A percentile compares a stretch with the other conserved stretches of the same genome.
These are phyloP conservation scores for Poeciliopsis gracilis DNA, from an alignment of 2,797 vertebrate species.

Conservation along the genomic window DNA sequence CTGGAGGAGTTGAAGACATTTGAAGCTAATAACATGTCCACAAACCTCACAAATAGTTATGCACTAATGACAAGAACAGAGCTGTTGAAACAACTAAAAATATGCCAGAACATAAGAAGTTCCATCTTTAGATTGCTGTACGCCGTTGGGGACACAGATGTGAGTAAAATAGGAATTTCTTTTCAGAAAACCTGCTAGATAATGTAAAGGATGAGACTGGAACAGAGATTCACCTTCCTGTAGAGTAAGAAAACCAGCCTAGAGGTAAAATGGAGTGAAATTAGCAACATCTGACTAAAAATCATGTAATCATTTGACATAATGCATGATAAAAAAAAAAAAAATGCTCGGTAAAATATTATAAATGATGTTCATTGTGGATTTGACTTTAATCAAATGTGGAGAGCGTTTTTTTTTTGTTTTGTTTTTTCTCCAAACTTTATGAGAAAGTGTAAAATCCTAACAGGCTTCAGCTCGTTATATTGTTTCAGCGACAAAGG, in stretches of 20 bases:
- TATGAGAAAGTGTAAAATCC: background rate
- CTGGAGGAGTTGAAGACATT: background rate
- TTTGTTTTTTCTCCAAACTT: background rate
- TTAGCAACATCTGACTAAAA: slow-evolving; percentile 1
- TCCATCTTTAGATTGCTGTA: background rate
- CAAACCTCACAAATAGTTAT: background rate
- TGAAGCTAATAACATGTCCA: background rate
- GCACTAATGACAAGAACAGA: background rate
- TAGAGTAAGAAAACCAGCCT: background rate
- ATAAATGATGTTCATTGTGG: background rate
- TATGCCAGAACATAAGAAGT: background rate
- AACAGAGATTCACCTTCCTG: background rate
- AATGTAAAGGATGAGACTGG: background rate
- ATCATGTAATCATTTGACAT: background rate
- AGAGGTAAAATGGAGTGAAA: background rate
- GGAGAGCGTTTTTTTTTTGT: background rate
- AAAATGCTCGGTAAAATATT: background rate
- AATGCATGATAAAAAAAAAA: background rate
- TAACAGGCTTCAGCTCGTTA: background rate
- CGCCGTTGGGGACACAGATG: background rate
- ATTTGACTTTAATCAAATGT: background rate
- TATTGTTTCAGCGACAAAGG: background rate
- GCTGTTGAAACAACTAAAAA: background rate
- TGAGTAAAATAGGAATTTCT: background rate
- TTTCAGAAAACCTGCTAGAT: background rate